A percentile compares a stretch with the other conserved stretches of the same genome.
Evolutionary conservation across 2,888 invertebrate genomes (phyloP).

Genomic region (Philhelius pedissequus): DNA sequence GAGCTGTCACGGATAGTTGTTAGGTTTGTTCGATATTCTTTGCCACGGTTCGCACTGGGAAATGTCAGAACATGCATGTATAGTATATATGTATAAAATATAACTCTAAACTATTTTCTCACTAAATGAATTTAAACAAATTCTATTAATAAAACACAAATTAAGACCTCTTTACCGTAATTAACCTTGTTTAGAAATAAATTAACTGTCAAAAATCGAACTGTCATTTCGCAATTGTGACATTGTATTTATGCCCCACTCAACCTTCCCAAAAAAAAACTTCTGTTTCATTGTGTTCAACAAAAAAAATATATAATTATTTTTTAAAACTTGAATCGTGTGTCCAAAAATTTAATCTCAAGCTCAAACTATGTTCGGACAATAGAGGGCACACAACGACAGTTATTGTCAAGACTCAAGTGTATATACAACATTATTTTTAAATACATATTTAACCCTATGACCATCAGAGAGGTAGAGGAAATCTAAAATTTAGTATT

Average conservation of each 20-base stretch:
- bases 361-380: background rate
- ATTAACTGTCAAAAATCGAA: conserved; percentile 56
- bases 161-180: conserved; percentile 31
- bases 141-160: conserved; percentile 7
- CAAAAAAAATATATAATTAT: conserved; percentile 43
- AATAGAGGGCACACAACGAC: conserved; percentile 21
- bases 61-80: no score
- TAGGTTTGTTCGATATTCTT: no score
- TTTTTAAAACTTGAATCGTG: conserved; percentile 52
- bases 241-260: conserved; percentile 42
- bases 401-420: conserved; percentile 44
- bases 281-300: conserved; percentile 4
- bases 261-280: background rate
- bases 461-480: background rate
- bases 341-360: conserved; percentile 53
- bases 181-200: conserved; percentile 37
- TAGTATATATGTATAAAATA: background rate
- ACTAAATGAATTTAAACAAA: background rate
- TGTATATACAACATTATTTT: background rate
- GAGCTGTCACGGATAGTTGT: no score
- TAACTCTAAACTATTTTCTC: background rate
- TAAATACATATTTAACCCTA: background rate
- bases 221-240: conserved; percentile 56
- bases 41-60: no score
- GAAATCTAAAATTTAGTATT: conserved; percentile 36